phyloP scores from a whole-genome alignment of 1,140 invertebrate species.

The Hylaeus anthracinus region DNA sequence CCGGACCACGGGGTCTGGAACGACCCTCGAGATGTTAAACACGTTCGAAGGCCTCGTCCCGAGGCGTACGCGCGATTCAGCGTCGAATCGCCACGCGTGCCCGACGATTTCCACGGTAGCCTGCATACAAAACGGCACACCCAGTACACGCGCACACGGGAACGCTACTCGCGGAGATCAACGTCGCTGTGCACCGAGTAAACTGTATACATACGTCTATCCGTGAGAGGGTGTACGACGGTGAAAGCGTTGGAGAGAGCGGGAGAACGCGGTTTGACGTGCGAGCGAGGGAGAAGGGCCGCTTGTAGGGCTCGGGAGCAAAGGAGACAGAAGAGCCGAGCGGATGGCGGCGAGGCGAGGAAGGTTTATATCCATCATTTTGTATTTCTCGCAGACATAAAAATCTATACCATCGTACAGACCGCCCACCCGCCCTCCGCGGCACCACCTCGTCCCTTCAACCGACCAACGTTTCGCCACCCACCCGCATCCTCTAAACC shows the following conservation, averaged over 20 bases:
- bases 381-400: constrained; percentile 79
- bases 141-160: constrained; percentile 49
- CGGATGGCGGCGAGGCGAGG: constrained; percentile 61
- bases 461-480: constrained; percentile 66
- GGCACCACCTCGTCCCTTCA: constrained; percentile 56
- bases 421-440: constrained; percentile 51
- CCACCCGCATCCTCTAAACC: constrained; percentile 65
- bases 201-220: constrained; percentile 63
- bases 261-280: constrained; percentile 35
- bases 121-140: constrained; percentile 26
- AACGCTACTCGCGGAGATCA: constrained; percentile 51
- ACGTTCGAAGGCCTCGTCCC: no score
- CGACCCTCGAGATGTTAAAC: no score
- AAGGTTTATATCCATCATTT: constrained; percentile 80
- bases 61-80: no score
- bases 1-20: no score
- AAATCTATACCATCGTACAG: constrained; percentile 73
- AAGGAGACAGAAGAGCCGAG: constrained; percentile 12
- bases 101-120: background rate
- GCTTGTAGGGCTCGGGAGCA: background rate
- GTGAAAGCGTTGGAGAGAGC: constrained; percentile 54
- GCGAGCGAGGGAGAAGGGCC: constrained; percentile 16
- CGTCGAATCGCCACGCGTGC: background rate
- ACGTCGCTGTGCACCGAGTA: constrained; percentile 62
- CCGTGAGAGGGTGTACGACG: constrained; percentile 59